Percentiles rank a stretch among this genome's conserved stretches.
Evolutionary conservation across 2,888 invertebrate genomes (phyloP).

Genomic region (Muscina levida): DNA sequence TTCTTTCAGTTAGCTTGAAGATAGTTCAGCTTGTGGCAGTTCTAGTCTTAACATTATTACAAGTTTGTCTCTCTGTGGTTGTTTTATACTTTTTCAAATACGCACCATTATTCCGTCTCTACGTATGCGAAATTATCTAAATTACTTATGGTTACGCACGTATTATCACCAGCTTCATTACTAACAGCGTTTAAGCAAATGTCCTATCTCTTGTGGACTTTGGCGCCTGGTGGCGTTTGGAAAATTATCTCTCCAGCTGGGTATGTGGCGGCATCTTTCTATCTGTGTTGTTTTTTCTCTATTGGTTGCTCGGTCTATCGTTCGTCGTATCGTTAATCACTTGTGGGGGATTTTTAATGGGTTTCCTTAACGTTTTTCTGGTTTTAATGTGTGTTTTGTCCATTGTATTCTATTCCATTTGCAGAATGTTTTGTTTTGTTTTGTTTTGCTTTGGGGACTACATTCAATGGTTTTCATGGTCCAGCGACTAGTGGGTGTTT

Average conservation of each 20-base stretch:
- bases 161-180: conserved; percentile 57
- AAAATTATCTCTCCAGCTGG: conserved; percentile 12
- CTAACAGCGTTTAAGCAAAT: conserved; percentile 18
- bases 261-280: conserved; percentile 5
- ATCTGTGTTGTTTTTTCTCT: conserved; percentile 9
- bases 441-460: conserved; percentile 2
- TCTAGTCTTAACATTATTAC: neutral
- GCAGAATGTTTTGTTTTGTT: conserved; percentile 1
- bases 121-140: conserved; percentile 72
- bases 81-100: no score
- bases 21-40: conserved; percentile 43
- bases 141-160: conserved; percentile 76
- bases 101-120: conserved; percentile 52
- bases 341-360: conserved; percentile 53
- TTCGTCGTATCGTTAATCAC: conserved; percentile 55
- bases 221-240: conserved; percentile 19
- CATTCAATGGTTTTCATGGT: no score
- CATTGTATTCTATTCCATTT: neutral
- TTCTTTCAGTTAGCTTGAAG: conserved; percentile 40
- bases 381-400: conserved; percentile 47
- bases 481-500: neutral
- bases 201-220: neutral
- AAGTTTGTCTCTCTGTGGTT: conserved; percentile 28
- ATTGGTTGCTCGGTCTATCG: conserved; percentile 6
- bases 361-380: conserved; percentile 21